Base-by-base conservation (phyloP, 2,888 invertebrate species). In the Tetrapedia diversipes region DNA sequence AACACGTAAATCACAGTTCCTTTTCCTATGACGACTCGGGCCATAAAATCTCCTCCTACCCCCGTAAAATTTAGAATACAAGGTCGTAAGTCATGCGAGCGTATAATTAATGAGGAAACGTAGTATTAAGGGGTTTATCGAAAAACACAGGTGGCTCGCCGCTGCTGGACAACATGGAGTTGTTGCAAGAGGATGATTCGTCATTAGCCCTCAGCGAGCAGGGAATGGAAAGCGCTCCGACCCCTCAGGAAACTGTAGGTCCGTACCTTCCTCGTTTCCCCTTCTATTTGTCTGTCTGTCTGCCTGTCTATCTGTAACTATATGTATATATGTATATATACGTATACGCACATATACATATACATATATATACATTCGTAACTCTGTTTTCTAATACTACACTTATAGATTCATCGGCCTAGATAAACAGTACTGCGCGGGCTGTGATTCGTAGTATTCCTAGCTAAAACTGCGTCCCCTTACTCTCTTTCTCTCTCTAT, bases 161-260 rank as follows among this genome's bases (percentile, higher is more conserved):
- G 88, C 90, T 91, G 81, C 87, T 92, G 91, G 91, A 91, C 87
- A 91, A 90, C 87, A 91, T 91, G 91, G 91, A 91, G 77, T 90
- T 92, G 87, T 89, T 91, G 86, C 91, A 90, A 90, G 91, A 91
- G 84, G 91, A 91, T 86, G 91, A 91, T 78, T 89, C 90, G 85
- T 89, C 91, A 74, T 91, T 92, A 90, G 89, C 89, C 82, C 88
- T 91, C 80, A 89, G 88, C 81, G 91, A 91, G 82, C 91, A 90
- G 86, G 89, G 89, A 87, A 90, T 91, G 90, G 91, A 91, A 85
- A 90, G 89, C 87, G 87, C 88, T 87, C 87, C 91, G 83, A 90
- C 89, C 86, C 89, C 91, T 85, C 88, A 89, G 86, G 90, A 91
- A 84, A 89, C 90, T 84, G 91, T 91, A 91, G 91, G 91, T 91